Percentiles rank a stretch among this genome's conserved stretches.
phyloP scores from a whole-genome alignment of 2,113 vertebrate species.

The Megatriorchis doriae region DNA sequence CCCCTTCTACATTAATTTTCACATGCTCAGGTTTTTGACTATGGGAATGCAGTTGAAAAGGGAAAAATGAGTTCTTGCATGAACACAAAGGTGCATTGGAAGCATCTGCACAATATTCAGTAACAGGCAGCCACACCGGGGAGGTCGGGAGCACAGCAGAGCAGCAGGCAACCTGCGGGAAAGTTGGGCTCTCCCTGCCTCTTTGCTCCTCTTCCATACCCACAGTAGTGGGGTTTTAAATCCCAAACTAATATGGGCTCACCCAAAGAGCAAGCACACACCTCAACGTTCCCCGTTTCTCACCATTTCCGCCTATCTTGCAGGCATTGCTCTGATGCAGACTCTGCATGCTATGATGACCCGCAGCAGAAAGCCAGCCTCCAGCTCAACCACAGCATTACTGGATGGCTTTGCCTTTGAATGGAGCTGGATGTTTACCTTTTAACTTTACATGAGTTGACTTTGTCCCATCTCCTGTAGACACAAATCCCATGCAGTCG shows the following conservation, averaged over 20 bases:
- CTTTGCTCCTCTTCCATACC: background rate
- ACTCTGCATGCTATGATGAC: accelerated
- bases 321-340: background rate
- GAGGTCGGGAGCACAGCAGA: background rate
- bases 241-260: background rate
- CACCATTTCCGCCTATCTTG: accelerated
- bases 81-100: background rate
- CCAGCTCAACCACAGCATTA: background rate
- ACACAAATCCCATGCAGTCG: background rate
- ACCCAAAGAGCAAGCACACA: background rate
- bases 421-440: too few species aligned
- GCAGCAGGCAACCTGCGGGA: background rate
- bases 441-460: background rate
- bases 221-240: background rate
- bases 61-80: background rate
- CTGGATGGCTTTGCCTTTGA: background rate
- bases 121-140: background rate
- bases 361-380: background rate
- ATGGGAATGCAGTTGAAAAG: background rate
- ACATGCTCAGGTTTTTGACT: constrained; percentile 14
- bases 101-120: background rate
- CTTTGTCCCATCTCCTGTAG: background rate
- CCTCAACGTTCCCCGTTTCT: accelerated
- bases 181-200: background rate
- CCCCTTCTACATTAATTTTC: constrained; percentile 10